Evolutionary conservation across 2,113 vertebrate genomes (phyloP), one percentile per base, ranked within the genome.

Genomic region (Heterocephalus glaber): DNA sequence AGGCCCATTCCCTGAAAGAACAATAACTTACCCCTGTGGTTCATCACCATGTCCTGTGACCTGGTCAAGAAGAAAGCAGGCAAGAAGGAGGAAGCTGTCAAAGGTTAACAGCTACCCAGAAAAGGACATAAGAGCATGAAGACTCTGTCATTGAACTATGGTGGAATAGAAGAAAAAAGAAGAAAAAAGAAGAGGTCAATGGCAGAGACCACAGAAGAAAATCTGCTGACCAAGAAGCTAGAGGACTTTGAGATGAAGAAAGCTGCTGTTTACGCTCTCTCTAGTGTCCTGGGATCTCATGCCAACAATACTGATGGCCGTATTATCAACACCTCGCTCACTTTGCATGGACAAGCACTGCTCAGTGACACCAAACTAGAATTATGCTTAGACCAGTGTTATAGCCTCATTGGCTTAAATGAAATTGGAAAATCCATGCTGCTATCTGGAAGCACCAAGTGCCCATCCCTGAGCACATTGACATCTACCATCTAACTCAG

Each of bases 391-490:
- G 99, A 99, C 16, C 98, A 99, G 10, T 99, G 99, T 79, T 99
- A 99, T 0, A 99, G 99, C 44, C 99, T 99, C 85, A 99, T 99
- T 1, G 99, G 99, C 14, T 99, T 99, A 35, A 99, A 99, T 28
- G 99, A 99, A 97, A 99, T 99, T 38, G 99, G 99, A 58, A 99
- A 99, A 96, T 99, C 99, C 76, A 99, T 99, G 99, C 98, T 99
- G 92, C 98, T 99, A 76, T 99, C 99, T 3, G 99, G 72, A 99
- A 99, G 47, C 98, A 99, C 30, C 99, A 99, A 93, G 98, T 99
- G 93, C 99, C 99, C 66, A 99, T 99, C 96, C 99, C 99, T 0
- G 99, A 99, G 97, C 99, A 99, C 97, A 99, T 99, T 17, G 99
- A 99, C 98, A 99, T 99, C 97, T 99, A 99, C 97, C 99, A 99